These are phyloP conservation scores for Danaus plexippus DNA, from an alignment of 1,140 invertebrate species.

Conservation along the genomic window DNA sequence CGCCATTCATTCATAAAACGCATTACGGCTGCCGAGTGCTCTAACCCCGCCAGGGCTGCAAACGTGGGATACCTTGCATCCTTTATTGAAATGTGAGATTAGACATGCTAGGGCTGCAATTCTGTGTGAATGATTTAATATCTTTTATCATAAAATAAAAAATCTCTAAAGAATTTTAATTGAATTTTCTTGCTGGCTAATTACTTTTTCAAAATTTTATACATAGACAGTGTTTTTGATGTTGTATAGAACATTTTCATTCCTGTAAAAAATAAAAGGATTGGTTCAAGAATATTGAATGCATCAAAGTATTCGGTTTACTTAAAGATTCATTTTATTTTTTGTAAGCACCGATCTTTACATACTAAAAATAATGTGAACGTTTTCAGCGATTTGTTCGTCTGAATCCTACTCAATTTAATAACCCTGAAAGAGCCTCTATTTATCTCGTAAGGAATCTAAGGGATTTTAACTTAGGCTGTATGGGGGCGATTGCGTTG, in stretches of 20 bases:
- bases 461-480: constrained; percentile 49
- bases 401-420: constrained; percentile 65
- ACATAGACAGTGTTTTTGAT: too few relatives aligned
- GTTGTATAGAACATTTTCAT: too few relatives aligned
- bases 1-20: constrained; percentile 64
- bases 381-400: constrained; percentile 55
- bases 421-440: constrained; percentile 61
- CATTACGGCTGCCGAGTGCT: constrained; percentile 41
- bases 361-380: constrained; percentile 33
- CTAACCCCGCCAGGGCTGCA: constrained; percentile 38
- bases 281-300: too few relatives aligned
- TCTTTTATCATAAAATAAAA: too few relatives aligned
- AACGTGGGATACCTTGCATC: constrained; percentile 41
- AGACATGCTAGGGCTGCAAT: too few relatives aligned
- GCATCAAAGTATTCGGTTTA: constrained; percentile 25
- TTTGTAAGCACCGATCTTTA: constrained; percentile 47
- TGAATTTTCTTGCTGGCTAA: too few relatives aligned
- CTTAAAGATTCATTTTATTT: constrained; percentile 36
- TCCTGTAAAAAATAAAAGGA: too few relatives aligned
- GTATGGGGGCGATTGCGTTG: constrained; percentile 38
- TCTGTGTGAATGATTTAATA: too few relatives aligned
- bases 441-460: constrained; percentile 60
- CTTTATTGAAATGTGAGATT: too few relatives aligned
- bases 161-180: too few relatives aligned
- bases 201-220: too few relatives aligned